These are phyloP conservation scores for Dipodomys merriami DNA, from an alignment of 2,113 vertebrate genomes.

Conservation along the genomic window DNA sequence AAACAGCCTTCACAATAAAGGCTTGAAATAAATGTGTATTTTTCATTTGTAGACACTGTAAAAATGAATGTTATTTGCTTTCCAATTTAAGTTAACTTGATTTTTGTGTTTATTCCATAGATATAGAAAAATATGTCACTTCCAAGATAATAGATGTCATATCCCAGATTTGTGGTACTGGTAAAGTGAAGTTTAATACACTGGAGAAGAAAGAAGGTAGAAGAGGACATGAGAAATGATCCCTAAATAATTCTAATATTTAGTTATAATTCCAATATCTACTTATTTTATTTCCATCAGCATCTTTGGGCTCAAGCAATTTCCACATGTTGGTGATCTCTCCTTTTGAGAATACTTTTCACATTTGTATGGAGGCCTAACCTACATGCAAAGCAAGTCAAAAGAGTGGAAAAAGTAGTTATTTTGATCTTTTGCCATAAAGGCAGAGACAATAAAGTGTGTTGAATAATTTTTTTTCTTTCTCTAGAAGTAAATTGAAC, in stretches of 20 bases:
- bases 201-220: neutral
- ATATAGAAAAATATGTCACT: neutral
- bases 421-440: neutral
- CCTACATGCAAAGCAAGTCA: neutral
- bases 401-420: neutral
- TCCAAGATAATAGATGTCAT: neutral
- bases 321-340: neutral
- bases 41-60: constrained; percentile 37
- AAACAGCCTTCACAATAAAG: constrained; percentile 59
- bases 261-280: no score
- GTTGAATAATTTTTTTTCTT: neutral
- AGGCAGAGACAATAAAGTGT: neutral
- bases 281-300: neutral
- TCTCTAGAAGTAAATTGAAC: neutral
- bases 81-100: constrained; percentile 58
- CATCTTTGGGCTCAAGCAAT: neutral
- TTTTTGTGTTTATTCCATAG: constrained; percentile 22
- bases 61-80: constrained; percentile 46
- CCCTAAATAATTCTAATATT: neutral
- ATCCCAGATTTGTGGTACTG: neutral
- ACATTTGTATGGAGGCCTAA: neutral
- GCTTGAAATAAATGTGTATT: neutral
- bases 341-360: neutral
- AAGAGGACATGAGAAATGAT: neutral
- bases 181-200: neutral